phyloP scores from a whole-genome alignment of 2,888 invertebrate species.

The Oscheius sp. region DNA sequence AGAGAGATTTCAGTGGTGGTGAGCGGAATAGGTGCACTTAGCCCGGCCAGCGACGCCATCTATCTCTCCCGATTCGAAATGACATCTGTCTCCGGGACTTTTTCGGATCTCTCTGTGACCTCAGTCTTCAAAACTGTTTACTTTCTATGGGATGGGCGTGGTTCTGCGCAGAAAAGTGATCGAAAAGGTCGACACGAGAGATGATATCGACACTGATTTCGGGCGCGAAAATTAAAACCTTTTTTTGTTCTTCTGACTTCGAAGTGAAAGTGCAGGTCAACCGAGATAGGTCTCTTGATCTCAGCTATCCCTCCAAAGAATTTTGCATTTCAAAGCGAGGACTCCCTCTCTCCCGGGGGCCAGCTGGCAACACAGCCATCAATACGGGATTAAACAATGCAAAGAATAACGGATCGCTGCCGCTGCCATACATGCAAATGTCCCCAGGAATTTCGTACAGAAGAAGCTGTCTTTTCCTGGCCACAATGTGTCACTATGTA shows the following conservation, averaged over 20 bases:
- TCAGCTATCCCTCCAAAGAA: too few relatives aligned
- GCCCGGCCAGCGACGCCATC: not conserved
- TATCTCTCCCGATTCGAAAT: constrained; percentile 1
- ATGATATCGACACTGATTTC: not conserved
- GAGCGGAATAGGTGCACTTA: not conserved
- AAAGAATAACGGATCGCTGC: constrained; percentile 32
- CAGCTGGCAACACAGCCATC: constrained; percentile 35
- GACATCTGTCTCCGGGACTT: constrained; percentile 19
- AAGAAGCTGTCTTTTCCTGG: not conserved
- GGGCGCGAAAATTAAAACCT: not conserved
- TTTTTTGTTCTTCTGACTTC: too few relatives aligned
- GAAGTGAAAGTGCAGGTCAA: too few relatives aligned
- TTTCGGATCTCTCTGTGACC: not conserved
- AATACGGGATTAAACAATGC: constrained; percentile 37
- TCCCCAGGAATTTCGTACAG: not conserved
- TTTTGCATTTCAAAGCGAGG: constrained; percentile 32
- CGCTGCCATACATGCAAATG: constrained; percentile 10
- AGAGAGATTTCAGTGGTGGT: not conserved
- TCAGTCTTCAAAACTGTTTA: not conserved
- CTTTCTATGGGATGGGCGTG: not conserved
- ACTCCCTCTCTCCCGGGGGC: constrained; percentile 3
- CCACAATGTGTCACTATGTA: constrained; percentile 20
- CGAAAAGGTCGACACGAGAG: constrained; percentile 18
- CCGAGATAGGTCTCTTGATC: constrained; percentile 1
- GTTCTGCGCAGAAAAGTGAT: constrained; percentile 1